Evolutionary conservation across 2,888 invertebrate genomes (phyloP), one percentile per base, ranked within the genome.

Genomic region (Archaeoteleia sp.): DNA sequence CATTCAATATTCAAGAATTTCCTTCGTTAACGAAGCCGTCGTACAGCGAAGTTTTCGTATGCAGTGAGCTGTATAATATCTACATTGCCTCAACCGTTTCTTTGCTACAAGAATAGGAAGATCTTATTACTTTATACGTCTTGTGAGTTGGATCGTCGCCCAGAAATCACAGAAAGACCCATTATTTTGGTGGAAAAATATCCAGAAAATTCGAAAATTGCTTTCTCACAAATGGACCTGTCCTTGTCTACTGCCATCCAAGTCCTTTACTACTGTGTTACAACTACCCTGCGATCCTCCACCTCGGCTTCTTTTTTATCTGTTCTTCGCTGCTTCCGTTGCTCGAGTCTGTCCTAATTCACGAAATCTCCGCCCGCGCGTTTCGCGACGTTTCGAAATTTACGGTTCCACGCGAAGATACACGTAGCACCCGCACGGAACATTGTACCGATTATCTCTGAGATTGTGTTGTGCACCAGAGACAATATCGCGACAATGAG

Each of bases 101-200:
- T 54, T 63, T 49, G 57, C 40, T 13, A 45, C 48, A 42, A 48
- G 46, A 48, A n/a, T 49, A 46, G 57, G 37, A 62, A 51, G 46
- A 55, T 57, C 55, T 57, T 67, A 68, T 71, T 75, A 70, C 72
- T 74, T 71, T 53, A 65, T 63, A 72, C 68, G 70, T 74, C 63
- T 66, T 66, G 53, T 67, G 70, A 74, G 72, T 74, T 74, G 76
- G 73, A 75, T 66, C 71, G 55, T 63, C 67, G 74, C 75, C 74
- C 74, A 70, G 57, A 58, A 63, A 69, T 74, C 71, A 63, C 58
- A 58, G 62, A 3, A 40, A 57, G 58, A 57, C 20, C 68, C 67
- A 70, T 76, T 73, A 74, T 73, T 74, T 73, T 69, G 70, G 54
- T 40, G 51, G 66, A 71, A 72, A 73, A 72, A 72, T 72, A 75